Conservation (phyloP, 2,113 vertebrate genomes). For the Myrmophylax atrothorax region DNA sequence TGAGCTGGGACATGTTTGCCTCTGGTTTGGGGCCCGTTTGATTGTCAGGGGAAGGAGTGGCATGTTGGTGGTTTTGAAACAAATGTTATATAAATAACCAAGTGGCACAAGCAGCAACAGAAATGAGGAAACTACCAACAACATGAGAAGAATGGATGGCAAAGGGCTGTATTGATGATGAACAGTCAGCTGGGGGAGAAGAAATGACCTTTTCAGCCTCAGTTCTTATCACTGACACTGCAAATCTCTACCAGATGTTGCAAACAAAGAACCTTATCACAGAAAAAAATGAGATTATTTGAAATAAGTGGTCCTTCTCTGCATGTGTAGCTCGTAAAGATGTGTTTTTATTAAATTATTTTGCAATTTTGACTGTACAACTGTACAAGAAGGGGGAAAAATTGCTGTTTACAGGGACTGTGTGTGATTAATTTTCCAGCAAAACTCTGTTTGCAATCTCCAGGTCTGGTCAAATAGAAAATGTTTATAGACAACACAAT, state of each 20-base stretch:
- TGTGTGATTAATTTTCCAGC: not conserved
- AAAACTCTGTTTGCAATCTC: not conserved
- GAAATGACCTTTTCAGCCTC: not conserved
- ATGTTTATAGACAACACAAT: not conserved
- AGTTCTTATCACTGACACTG: not conserved
- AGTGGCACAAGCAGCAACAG: slow-evolving; percentile 30
- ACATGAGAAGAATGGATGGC: not conserved
- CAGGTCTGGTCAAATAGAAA: slow-evolving; percentile 14
- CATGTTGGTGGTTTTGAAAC: not conserved
- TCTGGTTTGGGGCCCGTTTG: not conserved
- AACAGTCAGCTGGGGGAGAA: not conserved
- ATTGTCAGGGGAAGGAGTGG: not conserved
- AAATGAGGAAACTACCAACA: slow-evolving; percentile 39
- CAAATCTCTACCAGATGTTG: not conserved
- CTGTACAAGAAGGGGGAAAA: not conserved
- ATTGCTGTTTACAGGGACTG: not conserved
- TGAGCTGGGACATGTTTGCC: not conserved
- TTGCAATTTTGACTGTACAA: slow-evolving; percentile 20
- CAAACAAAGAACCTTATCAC: not conserved
- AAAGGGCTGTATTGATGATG: not conserved
- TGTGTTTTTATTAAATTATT: slow-evolving; percentile 62
- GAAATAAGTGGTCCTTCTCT: not conserved
- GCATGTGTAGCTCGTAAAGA: not conserved
- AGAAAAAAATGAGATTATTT: not conserved
- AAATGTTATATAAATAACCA: not conserved